These are phyloP conservation scores for Brachystomella parvula DNA, from an alignment of 1,140 invertebrate genomes.

Conservation along the genomic window DNA sequence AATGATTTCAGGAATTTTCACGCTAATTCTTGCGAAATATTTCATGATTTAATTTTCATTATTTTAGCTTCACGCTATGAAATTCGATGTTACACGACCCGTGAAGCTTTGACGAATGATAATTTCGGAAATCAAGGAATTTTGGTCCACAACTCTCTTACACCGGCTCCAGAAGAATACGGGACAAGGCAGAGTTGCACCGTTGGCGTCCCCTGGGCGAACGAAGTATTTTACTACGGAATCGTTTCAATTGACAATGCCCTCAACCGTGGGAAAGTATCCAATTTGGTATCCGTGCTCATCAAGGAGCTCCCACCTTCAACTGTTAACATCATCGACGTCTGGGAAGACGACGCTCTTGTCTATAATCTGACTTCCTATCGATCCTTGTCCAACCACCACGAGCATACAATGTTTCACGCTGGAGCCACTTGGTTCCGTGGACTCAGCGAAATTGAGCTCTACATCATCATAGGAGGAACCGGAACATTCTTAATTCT, in stretches of 20 bases:
- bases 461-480: slow-evolving; percentile 39
- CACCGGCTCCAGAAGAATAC: slow-evolving; percentile 38
- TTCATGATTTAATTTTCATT: slow-evolving; percentile 4
- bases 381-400: slow-evolving; percentile 27
- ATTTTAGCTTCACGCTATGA: slow-evolving; percentile 38
- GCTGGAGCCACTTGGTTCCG: slow-evolving; percentile 37
- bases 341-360: slow-evolving; percentile 32
- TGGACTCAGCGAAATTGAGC: slow-evolving; percentile 33
- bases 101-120: slow-evolving; percentile 37
- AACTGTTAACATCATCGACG: slow-evolving; percentile 34
- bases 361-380: slow-evolving; percentile 36
- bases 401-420: slow-evolving; percentile 33
- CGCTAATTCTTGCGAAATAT: background rate
- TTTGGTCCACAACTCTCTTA: slow-evolving; percentile 40
- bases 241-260: slow-evolving; percentile 39
- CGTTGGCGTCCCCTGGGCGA: slow-evolving; percentile 41
- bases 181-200: slow-evolving; percentile 39
- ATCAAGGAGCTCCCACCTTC: slow-evolving; percentile 39
- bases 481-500: slow-evolving; percentile 37
- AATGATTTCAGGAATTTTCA: no score
- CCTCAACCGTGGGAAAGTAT: slow-evolving; percentile 39
- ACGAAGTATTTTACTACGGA: slow-evolving; percentile 42
- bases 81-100: slow-evolving; percentile 40
- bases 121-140: slow-evolving; percentile 40
- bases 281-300: slow-evolving; percentile 40